Base-by-base conservation (phyloP, 2,888 invertebrate species). In the Drosophila neonasuta region DNA sequence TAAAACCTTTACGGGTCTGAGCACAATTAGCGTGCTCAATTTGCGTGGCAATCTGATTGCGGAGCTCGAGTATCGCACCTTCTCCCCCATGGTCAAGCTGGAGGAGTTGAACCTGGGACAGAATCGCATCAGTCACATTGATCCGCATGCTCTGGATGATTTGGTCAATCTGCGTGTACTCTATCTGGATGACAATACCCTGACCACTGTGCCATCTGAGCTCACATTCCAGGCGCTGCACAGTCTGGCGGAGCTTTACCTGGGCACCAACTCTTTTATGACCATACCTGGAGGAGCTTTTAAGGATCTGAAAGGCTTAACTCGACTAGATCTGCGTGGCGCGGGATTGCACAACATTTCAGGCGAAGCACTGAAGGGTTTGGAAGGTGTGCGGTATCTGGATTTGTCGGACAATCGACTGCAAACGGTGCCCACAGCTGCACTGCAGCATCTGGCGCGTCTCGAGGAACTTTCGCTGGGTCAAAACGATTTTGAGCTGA, bases 101-200 rank as follows among this genome's bases (percentile, higher is more conserved):
- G 96, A 96, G 88, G 97, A 97, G 90, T 92, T 97, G 54, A 96
- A 97, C 91, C 92, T 97, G 68, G 96, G 96, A 13, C 94, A 96
- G 90, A 97, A 97, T 90, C 93, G 96, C 81, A 96, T 97, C 88
- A 94, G 95, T 15, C 93, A 93, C 83, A 95, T 97, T 48, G 96
- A 96, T 84, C 93, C 94, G 0, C 93, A 93, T 71, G 95, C 96
- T 2, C 95, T 97, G 80, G 93, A 94, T 55, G 96, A 95, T 1
- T 90, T 97, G 55, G 92, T 93, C 4, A 94, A 95, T n/a, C 91
- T 97, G 61, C 92, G 96, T 68, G 95, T 96, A 17, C 91, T 97
- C 11, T 96, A 96, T 89, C 91, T 97, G 71, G 96, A 97, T 87
- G 96, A 97, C 89, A 97, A 97, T 89, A 95, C 95, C 68, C 90